Percentiles rank a stretch among this genome's conserved stretches.
phyloP scores from a whole-genome alignment of 2,797 vertebrate species.

The Channa striata region DNA sequence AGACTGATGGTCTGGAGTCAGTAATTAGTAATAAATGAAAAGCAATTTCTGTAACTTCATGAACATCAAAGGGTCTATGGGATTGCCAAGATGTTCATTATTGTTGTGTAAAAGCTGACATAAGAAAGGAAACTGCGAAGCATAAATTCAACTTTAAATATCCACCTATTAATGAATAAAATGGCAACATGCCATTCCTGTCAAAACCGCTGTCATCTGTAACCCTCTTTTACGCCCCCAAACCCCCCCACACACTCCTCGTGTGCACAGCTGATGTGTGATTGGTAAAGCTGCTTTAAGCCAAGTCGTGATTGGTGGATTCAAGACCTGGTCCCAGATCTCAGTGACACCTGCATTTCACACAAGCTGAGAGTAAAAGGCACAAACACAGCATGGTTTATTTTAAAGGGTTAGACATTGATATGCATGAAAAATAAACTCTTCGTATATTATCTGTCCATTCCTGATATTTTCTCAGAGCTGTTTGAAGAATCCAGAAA shows the following conservation, averaged over 20 bases:
- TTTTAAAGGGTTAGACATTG: constrained; percentile 26
- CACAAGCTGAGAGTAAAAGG: constrained; percentile 45
- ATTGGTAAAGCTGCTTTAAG: constrained; percentile 57
- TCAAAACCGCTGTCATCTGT: constrained; percentile 47
- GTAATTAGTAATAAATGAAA: too few species aligned
- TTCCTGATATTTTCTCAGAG: neutral
- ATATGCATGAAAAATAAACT: neutral
- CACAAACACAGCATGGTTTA: constrained; percentile 32
- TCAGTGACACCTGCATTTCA: constrained; percentile 52
- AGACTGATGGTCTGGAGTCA: too few species aligned
- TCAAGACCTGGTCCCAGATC: constrained; percentile 34
- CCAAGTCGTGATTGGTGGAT: constrained; percentile 49
- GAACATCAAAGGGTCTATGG: too few species aligned
- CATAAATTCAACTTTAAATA: constrained; percentile 20
- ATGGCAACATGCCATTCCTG: constrained; percentile 43
- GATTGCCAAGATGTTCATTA: neutral
- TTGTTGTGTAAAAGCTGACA: neutral
- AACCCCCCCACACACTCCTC: neutral
- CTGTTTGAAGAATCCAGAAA: constrained; percentile 20
- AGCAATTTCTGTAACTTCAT: too few species aligned
- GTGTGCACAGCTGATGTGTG: constrained; percentile 54
- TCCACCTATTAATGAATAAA: constrained; percentile 46
- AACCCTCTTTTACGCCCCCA: constrained; percentile 16
- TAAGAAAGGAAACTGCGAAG: neutral
- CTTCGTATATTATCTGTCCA: neutral